Evolutionary conservation across 2,888 invertebrate genomes (phyloP).

Genomic region (Xestia rhomboidea): DNA sequence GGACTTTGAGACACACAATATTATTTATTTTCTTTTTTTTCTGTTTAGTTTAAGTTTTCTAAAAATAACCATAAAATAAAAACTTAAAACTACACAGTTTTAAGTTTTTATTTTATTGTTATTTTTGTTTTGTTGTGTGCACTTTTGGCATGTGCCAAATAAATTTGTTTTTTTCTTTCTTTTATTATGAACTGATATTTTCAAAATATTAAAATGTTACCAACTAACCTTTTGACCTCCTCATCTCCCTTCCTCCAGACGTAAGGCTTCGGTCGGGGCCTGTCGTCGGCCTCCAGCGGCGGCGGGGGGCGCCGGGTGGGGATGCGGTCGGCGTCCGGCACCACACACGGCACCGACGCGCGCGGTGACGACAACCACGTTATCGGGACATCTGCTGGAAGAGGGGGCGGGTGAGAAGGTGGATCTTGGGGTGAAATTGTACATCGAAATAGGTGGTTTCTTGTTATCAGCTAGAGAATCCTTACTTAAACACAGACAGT

Average conservation of each 20-base stretch:
- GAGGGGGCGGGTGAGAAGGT: not conserved
- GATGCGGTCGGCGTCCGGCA: constrained; percentile 75
- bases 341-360: constrained; percentile 79
- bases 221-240: constrained; percentile 75
- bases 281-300: constrained; percentile 78
- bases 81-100: no score
- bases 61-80: no score
- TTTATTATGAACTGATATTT: no score
- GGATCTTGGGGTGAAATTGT: not conserved
- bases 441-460: not conserved
- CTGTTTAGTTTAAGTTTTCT: no score
- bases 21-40: no score
- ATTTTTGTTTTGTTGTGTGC: no score
- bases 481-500: not conserved
- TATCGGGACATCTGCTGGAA: constrained; percentile 81
- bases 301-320: constrained; percentile 79
- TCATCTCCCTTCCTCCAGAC: constrained; percentile 75
- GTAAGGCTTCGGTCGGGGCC: constrained; percentile 71
- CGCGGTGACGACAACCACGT: constrained; percentile 81
- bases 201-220: not conserved
- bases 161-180: no score
- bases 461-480: not conserved
- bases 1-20: no score
- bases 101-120: no score
- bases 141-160: no score